phyloP scores from a whole-genome alignment of 2,113 vertebrate genomes.

The Chelonoidis abingdonii region DNA sequence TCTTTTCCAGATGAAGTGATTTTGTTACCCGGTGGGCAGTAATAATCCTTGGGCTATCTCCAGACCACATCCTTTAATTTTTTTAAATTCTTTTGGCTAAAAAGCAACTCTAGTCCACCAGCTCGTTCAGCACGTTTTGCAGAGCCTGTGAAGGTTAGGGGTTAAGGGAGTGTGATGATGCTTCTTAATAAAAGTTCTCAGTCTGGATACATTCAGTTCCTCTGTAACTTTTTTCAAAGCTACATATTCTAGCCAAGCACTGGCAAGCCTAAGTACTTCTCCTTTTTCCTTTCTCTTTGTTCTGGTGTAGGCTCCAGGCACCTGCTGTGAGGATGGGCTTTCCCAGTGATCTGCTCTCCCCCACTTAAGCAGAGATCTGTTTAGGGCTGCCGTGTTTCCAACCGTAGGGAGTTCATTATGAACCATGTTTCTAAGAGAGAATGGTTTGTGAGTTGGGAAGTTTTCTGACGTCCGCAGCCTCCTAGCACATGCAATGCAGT shows the following conservation, averaged over 20 bases:
- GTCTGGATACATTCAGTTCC: not conserved
- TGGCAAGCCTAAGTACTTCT: rapidly evolving
- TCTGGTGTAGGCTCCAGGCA: not conserved
- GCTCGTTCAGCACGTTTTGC: not conserved
- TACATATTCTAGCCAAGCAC: rapidly evolving
- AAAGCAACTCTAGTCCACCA: not conserved
- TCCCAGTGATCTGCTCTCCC: rapidly evolving
- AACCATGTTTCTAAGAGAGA: conserved; percentile 10
- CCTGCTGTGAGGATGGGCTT: not conserved
- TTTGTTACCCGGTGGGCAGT: conserved; percentile 14
- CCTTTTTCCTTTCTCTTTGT: not conserved
- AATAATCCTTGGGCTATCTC: conserved; percentile 22
- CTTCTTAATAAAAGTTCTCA: not conserved
- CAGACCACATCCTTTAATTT: not conserved
- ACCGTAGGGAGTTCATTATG: not conserved
- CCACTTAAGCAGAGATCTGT: not conserved
- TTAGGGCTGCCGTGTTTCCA: conserved; percentile 7
- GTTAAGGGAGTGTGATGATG: not conserved
- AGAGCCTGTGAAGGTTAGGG: not conserved
- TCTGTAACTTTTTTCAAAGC: rapidly evolving
- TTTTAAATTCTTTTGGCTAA: not conserved
- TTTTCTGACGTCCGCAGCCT: conserved; percentile 24
- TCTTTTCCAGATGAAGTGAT: not conserved
- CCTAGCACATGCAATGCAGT: conserved; percentile 39
- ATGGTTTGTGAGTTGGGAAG: conserved; percentile 35